Evolutionary conservation across 2,888 invertebrate species (phyloP).

Genomic region (Bedellia somnulentella): DNA sequence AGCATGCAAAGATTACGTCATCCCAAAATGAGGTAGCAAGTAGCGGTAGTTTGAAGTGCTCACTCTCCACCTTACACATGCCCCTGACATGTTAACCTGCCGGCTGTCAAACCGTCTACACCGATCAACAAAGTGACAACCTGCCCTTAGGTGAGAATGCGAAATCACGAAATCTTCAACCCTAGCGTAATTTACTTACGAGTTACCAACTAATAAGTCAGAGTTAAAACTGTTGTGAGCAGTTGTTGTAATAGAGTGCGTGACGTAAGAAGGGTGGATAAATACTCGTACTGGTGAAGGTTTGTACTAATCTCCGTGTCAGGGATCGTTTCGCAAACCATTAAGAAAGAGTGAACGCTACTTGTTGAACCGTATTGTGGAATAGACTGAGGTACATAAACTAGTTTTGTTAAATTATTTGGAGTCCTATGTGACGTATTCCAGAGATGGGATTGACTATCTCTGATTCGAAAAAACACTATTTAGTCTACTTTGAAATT

Average conservation of each 20-base stretch:
- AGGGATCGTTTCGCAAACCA: slow-evolving; percentile 61
- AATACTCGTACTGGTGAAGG: slow-evolving; percentile 53
- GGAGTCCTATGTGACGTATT: no score
- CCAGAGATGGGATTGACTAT: no score
- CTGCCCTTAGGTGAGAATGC: not conserved
- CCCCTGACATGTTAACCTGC: slow-evolving; percentile 57
- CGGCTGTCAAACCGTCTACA: slow-evolving; percentile 53
- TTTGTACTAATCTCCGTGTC: slow-evolving; percentile 62
- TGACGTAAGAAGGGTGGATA: slow-evolving; percentile 57
- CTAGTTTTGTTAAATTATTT: no score
- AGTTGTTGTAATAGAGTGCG: slow-evolving; percentile 40
- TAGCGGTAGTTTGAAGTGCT: no score
- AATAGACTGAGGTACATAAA: no score
- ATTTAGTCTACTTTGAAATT: no score
- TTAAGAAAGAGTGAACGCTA: slow-evolving; percentile 54
- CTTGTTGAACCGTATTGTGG: no score
- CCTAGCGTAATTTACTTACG: slow-evolving; percentile 3
- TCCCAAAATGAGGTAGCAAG: no score
- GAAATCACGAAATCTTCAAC: slow-evolving; percentile 6
- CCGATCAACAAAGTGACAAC: slow-evolving; percentile 15
- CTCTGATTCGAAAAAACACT: no score
- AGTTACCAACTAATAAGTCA: not conserved
- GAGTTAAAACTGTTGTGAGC: slow-evolving; percentile 31
- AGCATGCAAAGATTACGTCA: no score
- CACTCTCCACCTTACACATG: no score